A percentile compares a stretch with the other conserved stretches of the same genome.
Conservation (phyloP, 2,888 invertebrate genomes). For the Yponomeuta plumbellus region DNA sequence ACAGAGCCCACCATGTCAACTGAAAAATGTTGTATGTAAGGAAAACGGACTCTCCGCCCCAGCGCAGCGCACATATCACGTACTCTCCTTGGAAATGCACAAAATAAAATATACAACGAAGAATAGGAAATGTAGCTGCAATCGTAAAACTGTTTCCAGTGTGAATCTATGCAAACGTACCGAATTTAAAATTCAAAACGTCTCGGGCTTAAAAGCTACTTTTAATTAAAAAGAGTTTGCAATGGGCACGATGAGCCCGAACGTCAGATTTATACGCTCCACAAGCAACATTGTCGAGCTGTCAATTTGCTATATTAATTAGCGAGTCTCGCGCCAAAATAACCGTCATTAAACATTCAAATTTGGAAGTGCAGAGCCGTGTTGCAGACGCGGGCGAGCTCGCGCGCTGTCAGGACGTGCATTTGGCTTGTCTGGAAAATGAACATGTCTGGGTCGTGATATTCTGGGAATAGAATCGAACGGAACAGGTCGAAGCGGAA, state of each 20-base stretch:
- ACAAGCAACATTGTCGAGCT: conserved; percentile 36
- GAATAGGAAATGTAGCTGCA: conserved; percentile 52
- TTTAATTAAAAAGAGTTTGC: conserved; percentile 4
- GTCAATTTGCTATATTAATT: conserved; percentile 62
- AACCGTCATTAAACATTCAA: conserved; percentile 68
- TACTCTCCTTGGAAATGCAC: conserved; percentile 54
- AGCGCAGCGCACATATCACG: conserved; percentile 48
- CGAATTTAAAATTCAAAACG: conserved; percentile 46
- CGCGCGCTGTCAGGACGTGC: conserved; percentile 59
- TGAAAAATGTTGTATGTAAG: conserved; percentile 60
- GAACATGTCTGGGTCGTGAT: conserved; percentile 62
- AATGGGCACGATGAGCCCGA: background rate
- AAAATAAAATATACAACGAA: conserved; percentile 60
- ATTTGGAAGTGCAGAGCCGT: conserved; percentile 66
- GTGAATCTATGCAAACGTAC: conserved; percentile 38
- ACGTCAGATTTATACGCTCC: conserved; percentile 37
- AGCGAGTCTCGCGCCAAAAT: conserved; percentile 53
- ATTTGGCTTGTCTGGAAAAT: conserved; percentile 62
- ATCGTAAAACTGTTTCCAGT: conserved; percentile 52
- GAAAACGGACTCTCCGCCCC: conserved; percentile 31
- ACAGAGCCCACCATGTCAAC: conserved; percentile 49
- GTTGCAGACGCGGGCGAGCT: conserved; percentile 47
- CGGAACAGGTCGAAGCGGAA: conserved; percentile 70
- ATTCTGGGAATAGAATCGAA: conserved; percentile 65
- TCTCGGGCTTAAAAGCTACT: background rate